Conservation (phyloP, 2,888 invertebrate species). For the Hartigia nigra region DNA sequence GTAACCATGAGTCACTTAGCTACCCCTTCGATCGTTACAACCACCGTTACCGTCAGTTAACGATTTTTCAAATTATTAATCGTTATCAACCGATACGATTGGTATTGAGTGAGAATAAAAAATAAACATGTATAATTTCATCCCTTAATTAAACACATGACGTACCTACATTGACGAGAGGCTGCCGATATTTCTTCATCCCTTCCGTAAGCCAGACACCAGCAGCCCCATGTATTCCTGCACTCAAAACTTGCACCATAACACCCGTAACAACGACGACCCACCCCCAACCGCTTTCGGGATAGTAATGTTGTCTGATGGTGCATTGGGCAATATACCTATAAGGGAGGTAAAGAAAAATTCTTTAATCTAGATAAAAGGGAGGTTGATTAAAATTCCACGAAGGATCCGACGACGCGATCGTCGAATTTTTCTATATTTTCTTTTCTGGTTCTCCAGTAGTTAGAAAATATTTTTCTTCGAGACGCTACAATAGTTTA, state of each 20-base stretch:
- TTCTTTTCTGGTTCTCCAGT: not conserved
- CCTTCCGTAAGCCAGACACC: slow-evolving; percentile 53
- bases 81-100: not conserved
- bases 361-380: not conserved
- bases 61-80: not conserved
- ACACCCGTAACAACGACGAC: slow-evolving; percentile 69
- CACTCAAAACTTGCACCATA: slow-evolving; percentile 68
- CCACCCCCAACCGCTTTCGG: slow-evolving; percentile 75
- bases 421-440: not conserved
- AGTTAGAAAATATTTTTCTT: not conserved
- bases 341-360: slow-evolving; percentile 8
- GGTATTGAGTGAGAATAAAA: not conserved
- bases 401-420: not conserved
- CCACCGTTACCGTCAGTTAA: not conserved
- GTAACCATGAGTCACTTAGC: not conserved
- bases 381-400: not conserved
- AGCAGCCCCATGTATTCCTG: slow-evolving; percentile 67
- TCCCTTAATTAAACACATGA: slow-evolving; percentile 17
- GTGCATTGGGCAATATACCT: slow-evolving; percentile 57
- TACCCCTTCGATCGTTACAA: not conserved
- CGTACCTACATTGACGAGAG: slow-evolving; percentile 55
- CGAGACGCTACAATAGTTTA: not conserved
- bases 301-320: slow-evolving; percentile 70
- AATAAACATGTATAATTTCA: not conserved
- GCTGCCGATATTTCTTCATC: slow-evolving; percentile 52